These are phyloP conservation scores for Muscicapa adusta DNA, from an alignment of 2,113 vertebrate genomes.

Conservation along the genomic window DNA sequence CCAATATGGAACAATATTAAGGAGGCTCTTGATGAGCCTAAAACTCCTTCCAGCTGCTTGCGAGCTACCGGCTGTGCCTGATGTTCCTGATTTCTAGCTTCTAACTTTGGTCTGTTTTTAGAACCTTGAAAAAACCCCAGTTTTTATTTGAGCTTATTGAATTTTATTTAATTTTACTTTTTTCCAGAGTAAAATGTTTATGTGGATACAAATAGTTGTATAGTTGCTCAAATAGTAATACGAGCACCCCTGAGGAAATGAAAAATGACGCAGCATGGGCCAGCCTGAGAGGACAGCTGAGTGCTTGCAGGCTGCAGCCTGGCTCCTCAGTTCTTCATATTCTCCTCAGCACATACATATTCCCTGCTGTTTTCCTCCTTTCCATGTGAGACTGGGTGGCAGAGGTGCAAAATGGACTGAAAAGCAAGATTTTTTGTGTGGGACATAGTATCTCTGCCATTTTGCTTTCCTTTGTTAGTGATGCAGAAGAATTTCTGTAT, in stretches of 20 bases:
- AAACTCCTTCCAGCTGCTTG: background rate
- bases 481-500: background rate
- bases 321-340: background rate
- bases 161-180: background rate
- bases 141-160: background rate
- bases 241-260: background rate
- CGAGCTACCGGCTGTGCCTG: rapidly evolving
- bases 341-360: background rate
- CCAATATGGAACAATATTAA: background rate
- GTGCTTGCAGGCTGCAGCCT: background rate
- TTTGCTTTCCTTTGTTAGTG: background rate
- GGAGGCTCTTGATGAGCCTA: background rate
- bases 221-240: background rate
- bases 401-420: background rate
- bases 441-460: background rate
- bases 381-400: rapidly evolving
- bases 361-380: background rate
- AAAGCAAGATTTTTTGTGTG: background rate
- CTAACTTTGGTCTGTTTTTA: background rate
- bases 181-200: background rate
- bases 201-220: too few relatives aligned
- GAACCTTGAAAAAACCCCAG: background rate
- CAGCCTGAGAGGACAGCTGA: background rate
- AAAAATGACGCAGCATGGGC: background rate
- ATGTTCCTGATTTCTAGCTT: background rate